Conservation (phyloP, 2,888 invertebrate genomes). For the Sinopyrophorus schimmeli region DNA sequence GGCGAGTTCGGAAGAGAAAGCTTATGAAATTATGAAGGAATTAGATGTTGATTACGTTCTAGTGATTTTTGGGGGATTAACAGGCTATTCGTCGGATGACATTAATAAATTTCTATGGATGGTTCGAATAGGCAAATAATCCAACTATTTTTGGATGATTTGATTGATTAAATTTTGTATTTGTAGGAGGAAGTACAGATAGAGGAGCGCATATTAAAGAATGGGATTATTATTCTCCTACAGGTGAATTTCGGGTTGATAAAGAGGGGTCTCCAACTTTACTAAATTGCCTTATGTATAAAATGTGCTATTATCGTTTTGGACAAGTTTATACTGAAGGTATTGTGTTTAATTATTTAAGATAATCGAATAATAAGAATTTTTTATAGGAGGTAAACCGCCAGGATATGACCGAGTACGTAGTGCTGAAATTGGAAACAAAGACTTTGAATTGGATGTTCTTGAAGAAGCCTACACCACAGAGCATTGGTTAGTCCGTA, state of each 20-base stretch:
- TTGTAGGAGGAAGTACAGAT: slow-evolving; percentile 86
- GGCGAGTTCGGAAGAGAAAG: slow-evolving; percentile 95
- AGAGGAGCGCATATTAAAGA: slow-evolving; percentile 94
- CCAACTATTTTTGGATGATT: not conserved
- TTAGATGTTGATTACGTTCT: slow-evolving; percentile 97
- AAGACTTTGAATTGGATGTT: slow-evolving; percentile 97
- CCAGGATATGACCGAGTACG: slow-evolving; percentile 96
- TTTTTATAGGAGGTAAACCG: slow-evolving; percentile 72
- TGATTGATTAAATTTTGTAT: not conserved
- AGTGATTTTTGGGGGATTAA: slow-evolving; percentile 98
- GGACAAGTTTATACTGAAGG: slow-evolving; percentile 96
- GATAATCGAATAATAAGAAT: not conserved
- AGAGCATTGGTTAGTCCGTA: slow-evolving; percentile 98
- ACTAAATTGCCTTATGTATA: slow-evolving; percentile 98
- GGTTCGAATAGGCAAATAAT: slow-evolving; percentile 72
- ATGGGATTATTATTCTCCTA: slow-evolving; percentile 93
- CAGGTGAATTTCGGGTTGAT: slow-evolving; percentile 96
- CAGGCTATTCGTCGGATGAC: slow-evolving; percentile 98
- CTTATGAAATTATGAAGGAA: slow-evolving; percentile 97
- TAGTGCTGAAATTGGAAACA: slow-evolving; percentile 97
- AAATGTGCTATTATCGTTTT: slow-evolving; percentile 98
- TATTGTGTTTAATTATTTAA: slow-evolving; percentile 56
- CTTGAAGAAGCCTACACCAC: slow-evolving; percentile 99
- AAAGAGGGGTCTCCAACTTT: slow-evolving; percentile 89
- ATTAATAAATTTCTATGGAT: slow-evolving; percentile 99